A percentile compares a stretch with the other conserved stretches of the same genome.
phyloP scores from a whole-genome alignment of 92 coral and sea anemone genomes.

The Zoanthus solanderi region DNA sequence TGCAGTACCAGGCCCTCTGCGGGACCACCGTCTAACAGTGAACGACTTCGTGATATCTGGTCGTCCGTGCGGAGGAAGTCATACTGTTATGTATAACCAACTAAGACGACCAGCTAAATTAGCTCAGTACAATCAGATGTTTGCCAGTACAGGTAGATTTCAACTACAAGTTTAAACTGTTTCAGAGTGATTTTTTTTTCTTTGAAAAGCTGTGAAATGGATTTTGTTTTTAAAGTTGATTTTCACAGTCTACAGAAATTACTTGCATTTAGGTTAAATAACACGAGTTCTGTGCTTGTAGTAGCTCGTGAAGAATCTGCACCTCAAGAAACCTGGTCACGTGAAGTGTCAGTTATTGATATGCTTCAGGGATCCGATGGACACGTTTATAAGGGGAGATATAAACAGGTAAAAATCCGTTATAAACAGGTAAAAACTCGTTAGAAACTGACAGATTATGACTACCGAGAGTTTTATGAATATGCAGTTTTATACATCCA shows the following conservation, averaged over 20 bases:
- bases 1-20: slow-evolving; percentile 59
- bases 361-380: slow-evolving; percentile 91
- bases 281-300: neutral
- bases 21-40: slow-evolving; percentile 51
- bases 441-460: too few relatives aligned
- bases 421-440: neutral
- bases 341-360: slow-evolving; percentile 92
- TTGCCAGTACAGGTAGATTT: slow-evolving; percentile 48
- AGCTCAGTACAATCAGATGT: slow-evolving; percentile 76
- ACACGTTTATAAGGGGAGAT: slow-evolving; percentile 89
- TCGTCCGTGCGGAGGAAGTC: slow-evolving; percentile 98
- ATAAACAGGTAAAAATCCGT: neutral
- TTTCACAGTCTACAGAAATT: neutral
- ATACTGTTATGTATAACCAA: slow-evolving; percentile 85
- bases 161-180: neutral
- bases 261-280: neutral
- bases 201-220: neutral
- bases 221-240: too few relatives aligned
- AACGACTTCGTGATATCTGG: slow-evolving; percentile 69
- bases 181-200: neutral
- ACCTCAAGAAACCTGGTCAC: slow-evolving; percentile 65
- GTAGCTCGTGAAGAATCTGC: slow-evolving; percentile 78
- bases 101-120: slow-evolving; percentile 78
- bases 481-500: too few relatives aligned
- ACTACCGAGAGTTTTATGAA: too few relatives aligned